These are phyloP conservation scores for Psephotus haematonotus DNA, from an alignment of 2,113 vertebrate genomes.

Conservation along the genomic window DNA sequence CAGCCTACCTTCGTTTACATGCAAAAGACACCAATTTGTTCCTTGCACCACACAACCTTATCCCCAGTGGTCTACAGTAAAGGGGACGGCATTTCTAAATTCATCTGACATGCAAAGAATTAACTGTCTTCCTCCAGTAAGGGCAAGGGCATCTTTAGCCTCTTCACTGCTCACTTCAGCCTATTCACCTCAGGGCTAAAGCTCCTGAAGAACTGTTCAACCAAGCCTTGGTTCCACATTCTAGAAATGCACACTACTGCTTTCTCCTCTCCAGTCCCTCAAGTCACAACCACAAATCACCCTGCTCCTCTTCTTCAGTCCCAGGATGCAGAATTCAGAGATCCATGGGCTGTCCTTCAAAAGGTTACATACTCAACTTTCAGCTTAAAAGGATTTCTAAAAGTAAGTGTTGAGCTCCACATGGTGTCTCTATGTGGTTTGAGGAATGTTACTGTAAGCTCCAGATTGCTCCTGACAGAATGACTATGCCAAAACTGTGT, in stretches of 20 bases:
- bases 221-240: background rate
- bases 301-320: background rate
- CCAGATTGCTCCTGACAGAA: background rate
- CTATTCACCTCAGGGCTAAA: background rate
- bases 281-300: background rate
- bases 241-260: background rate
- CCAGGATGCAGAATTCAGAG: background rate
- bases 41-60: background rate
- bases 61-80: background rate
- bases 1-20: rapidly evolving
- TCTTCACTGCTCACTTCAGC: background rate
- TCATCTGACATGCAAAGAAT: background rate
- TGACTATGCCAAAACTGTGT: rapidly evolving
- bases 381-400: background rate
- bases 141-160: background rate
- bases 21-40: background rate
- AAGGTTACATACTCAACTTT: background rate
- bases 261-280: background rate
- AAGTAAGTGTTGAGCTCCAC: background rate
- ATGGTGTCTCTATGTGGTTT: rapidly evolving
- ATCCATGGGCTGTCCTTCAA: rapidly evolving
- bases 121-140: background rate
- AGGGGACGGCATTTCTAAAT: rapidly evolving
- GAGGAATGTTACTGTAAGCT: background rate
- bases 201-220: background rate